Conservation (phyloP, 35 echinoderm and acorn worm genomes). For the Holothuria glaberrima region DNA sequence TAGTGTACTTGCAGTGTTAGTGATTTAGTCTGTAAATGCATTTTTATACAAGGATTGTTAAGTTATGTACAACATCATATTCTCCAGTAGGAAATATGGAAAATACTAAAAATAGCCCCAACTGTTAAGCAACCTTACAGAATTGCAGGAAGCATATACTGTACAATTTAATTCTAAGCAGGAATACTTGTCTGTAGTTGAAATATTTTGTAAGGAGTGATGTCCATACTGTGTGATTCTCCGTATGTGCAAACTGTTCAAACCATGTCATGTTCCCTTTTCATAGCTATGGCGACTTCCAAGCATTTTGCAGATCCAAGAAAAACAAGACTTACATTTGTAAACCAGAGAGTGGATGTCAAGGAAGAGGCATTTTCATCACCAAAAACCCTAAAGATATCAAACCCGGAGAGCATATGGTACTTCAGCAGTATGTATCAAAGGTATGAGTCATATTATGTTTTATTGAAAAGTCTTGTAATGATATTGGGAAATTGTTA, state of each 20-base stretch:
- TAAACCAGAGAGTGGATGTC: constrained; percentile 98
- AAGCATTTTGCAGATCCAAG: constrained; percentile 96
- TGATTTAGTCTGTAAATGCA: no score
- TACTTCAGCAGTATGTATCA: constrained; percentile 92
- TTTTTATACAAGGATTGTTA: no score
- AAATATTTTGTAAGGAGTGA: no score
- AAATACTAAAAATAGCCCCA: no score
- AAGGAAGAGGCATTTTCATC: constrained; percentile 97
- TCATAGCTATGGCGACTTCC: constrained; percentile 92
- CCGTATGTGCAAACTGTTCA: neutral
- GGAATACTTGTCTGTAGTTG: neutral
- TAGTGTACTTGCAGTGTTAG: no score
- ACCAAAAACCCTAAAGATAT: constrained; percentile 98
- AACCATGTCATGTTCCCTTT: neutral
- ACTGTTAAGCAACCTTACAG: no score
- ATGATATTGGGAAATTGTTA: no score
- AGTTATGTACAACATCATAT: no score
- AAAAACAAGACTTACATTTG: constrained; percentile 99
- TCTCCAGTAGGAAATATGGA: no score
- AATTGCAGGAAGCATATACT: no score
- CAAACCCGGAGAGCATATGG: constrained; percentile 97
- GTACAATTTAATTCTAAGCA: neutral
- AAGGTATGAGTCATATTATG: constrained; percentile 77
- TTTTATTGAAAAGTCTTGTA: no score
- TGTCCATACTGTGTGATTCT: no score